Base-by-base conservation (phyloP, 2,113 vertebrate species). In the Mugil cephalus region DNA sequence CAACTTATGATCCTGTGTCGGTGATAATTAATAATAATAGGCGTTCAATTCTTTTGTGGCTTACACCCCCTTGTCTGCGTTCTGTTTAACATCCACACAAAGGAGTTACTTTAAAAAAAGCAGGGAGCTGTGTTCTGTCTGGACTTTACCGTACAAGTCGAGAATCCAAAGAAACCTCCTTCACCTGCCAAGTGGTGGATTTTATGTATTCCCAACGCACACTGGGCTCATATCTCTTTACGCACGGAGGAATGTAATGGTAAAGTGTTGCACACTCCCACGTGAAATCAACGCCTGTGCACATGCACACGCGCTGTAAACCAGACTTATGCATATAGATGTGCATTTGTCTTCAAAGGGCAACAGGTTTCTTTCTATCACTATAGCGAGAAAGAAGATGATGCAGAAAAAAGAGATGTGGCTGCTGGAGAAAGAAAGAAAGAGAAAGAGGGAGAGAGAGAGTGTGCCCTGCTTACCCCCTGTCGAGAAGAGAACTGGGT, bases 31-130 rank as follows among this genome's bases (percentile, higher is more conserved):
- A 90, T 89, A 90, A 88, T 83, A 30, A 30, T 77, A 80, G 82
- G 84, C 83, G 89, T 86, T 91, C 73, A 89, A 86, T 88, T 88
- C 77, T 91, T 93, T 80, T 89, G 81, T 89, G 87, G 89, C 90
- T 92, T 81, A 92, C 85, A 58, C 68, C 69, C 58, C 60, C 71
- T 79, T 53, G 36, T n/a, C n/a, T n/a, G 77, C 56, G 81, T 84
- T 87, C 65, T 71, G 64, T 86, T 91, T 87, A 88, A 90, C 82
- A 90, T 91, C 90, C 87, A 87, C 72, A 71, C 58, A 67, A 80
- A 78, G 61, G 48, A 69, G 62, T 80, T 83, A 58, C 65, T 65
- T 72, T 78, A 46, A 79, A 79, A n/a, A 79, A 59, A 62, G 74
- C 55, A 42, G 46, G 8, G 54, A 74, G 69, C 35, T 15, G 42